Base-by-base conservation (phyloP, 92 coral and sea anemone genomes). In the Paramuricea clavata region DNA sequence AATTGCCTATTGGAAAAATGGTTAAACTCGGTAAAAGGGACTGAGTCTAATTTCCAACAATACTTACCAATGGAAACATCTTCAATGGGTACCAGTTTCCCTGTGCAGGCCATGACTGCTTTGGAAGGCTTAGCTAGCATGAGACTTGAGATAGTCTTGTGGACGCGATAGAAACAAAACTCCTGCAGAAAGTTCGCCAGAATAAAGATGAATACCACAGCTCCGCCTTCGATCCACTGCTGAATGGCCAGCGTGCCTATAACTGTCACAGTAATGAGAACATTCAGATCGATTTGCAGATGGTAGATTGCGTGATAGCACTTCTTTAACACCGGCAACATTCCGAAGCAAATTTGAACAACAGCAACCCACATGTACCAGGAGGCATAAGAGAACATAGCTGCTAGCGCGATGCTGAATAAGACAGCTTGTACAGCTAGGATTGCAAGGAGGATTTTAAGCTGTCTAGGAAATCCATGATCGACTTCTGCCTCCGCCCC, bases 171-270 rank as follows among this genome's bases (percentile, higher is more conserved):
- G 93, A 95, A 89, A 88, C 93, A 91, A 47, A 80, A 83, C 35
- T 95, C 92, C 70, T 95, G 93, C 70, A 95, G 68, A 23, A 81
- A 93, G 31, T 93, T 96, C 0, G 98, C 95, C n/a, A 93, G 57
- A 6, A 93, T 93, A 76, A 93, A 95, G 42, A 95, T 93, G 81
- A 83, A 95, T 17, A 95, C 98, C 27, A 95, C 98, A 26, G 97
- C 91, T 1, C 97, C 98, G 12, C 98, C 97, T 36, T 95, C 98
- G 17, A 95, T 85, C 95, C 95, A 95, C 12, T 95, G 96, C 30
- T 84, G 56, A 28, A 95, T 86, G 27, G 91, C 93, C 22, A 93
- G 57, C 21, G 97, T 95, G 42, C 98, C 98, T n/a, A 87, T 91
- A 26, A 95, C 87, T 41, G 98, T 95, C 36, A 95, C 90, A 12